Evolutionary conservation across 2,888 invertebrate species (phyloP), one percentile per base, ranked within the genome.

Genomic region (Minunthozetes semirufus): DNA sequence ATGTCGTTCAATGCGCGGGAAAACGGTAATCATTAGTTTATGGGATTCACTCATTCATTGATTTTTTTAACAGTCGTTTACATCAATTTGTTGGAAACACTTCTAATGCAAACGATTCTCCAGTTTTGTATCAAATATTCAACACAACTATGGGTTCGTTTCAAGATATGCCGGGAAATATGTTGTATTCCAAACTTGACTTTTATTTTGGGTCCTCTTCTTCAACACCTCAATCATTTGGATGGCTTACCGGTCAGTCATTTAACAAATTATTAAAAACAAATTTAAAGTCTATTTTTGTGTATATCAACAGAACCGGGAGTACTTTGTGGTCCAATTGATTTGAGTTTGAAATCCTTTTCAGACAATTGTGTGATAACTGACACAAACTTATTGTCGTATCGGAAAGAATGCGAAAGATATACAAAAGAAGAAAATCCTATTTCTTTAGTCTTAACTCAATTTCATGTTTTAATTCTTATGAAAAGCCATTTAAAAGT

Each of bases 391-490:
- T 27, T 73, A 4, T 38, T 73, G 46, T 1, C 48, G 59, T 71
- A 59, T 53, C 22, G 63, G 17, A 72, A 15, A 22, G 73, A 46
- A 66, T 9, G 42, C 72, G n/a, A 76, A 71, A 50, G 68, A 68
- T 22, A 61, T 19, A 53, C 77, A 1, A 75, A 72, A 4, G 77
- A 79, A 38, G 77, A 75, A 29, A 78, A 80, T 27, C 85, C 94
- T 0, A 84, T 90, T 53, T 87, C 90, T 0, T 89, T 94, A 80
- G 89, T 92, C 1, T 84, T 94, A 72, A 95, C 95, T 0, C 91
- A 95, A 83, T 96, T 94, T 84, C 96, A 97, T 83, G 89, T 90
- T 0, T 83, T 96, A 1, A 85, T 95, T 15, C 88, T 94, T 79
- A 95, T 91, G 82, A 84, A 88, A 0, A 91, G 94, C 82, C 83